Conservation (phyloP, 2,113 vertebrate genomes). For the Hymenochirus boettgeri region DNA sequence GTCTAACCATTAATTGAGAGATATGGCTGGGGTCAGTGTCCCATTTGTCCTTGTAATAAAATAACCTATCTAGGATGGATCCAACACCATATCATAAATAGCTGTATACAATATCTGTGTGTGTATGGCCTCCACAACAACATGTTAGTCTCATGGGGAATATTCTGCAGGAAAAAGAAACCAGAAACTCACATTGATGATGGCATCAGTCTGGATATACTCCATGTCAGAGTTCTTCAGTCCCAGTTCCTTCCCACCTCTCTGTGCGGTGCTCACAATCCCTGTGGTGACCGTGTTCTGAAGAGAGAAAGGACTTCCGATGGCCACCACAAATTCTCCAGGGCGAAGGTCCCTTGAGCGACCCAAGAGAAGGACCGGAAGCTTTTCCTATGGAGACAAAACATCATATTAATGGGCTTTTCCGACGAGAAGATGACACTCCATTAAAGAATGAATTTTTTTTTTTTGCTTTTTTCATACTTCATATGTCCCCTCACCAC, state of each 20-base stretch:
- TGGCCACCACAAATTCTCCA: constrained; percentile 94
- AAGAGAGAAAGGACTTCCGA: constrained; percentile 90
- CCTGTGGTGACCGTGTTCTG: constrained; percentile 96
- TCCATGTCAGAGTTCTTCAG: constrained; percentile 94
- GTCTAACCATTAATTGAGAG: no score
- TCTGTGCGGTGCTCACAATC: constrained; percentile 96
- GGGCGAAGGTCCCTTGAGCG: constrained; percentile 89
- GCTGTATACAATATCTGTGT: no score
- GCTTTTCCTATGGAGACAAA: constrained; percentile 70
- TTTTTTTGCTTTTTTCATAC: no score
- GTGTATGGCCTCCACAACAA: no score
- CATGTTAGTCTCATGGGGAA: no score
- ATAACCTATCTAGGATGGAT: no score
- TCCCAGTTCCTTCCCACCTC: constrained; percentile 87
- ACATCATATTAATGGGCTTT: background rate
- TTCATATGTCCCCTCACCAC: no score
- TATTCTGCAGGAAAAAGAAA: no score
- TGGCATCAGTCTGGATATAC: constrained; percentile 96
- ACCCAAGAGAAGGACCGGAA: constrained; percentile 84
- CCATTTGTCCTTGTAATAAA: no score
- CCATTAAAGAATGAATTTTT: no score
- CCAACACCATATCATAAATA: no score
- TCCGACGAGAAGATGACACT: background rate
- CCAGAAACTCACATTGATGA: constrained; percentile 90
- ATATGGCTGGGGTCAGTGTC: no score